These are phyloP conservation scores for Triops longicaudatus DNA, from an alignment of 1,140 invertebrate genomes.

Conservation along the genomic window DNA sequence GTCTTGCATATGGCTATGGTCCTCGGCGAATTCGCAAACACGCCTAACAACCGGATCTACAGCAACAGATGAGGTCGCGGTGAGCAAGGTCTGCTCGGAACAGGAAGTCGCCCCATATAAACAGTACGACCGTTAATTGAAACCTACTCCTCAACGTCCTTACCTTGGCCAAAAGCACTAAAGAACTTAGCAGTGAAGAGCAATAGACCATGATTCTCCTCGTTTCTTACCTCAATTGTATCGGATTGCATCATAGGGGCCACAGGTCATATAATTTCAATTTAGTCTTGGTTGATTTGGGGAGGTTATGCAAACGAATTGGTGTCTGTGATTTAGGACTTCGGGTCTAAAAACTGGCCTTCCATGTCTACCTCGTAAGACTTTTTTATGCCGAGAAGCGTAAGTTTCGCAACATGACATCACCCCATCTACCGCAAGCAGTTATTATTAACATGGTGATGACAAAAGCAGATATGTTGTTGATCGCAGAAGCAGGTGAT, in stretches of 20 bases:
- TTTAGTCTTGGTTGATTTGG: neutral
- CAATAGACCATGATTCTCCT: neutral
- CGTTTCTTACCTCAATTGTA: neutral
- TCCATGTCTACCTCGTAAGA: neutral
- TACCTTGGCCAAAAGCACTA: neutral
- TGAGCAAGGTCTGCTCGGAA: neutral
- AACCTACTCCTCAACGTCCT: neutral
- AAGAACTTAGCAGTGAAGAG: neutral
- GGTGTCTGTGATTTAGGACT: neutral
- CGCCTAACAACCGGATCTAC: neutral
- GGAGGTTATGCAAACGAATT: neutral
- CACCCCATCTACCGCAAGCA: neutral
- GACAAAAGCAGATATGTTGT: neutral
- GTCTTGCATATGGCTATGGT: neutral
- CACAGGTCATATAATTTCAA: neutral
- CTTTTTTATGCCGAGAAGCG: neutral
- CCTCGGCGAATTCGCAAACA: neutral
- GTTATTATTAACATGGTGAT: neutral
- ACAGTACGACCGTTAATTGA: neutral
- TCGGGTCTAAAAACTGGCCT: neutral
- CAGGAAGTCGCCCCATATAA: neutral
- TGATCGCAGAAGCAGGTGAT: conserved; percentile 11
- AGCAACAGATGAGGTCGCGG: neutral
- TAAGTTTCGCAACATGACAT: neutral
- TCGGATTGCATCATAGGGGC: neutral